phyloP scores from a whole-genome alignment of 2,113 vertebrate species.

The Aphyosemion australe region DNA sequence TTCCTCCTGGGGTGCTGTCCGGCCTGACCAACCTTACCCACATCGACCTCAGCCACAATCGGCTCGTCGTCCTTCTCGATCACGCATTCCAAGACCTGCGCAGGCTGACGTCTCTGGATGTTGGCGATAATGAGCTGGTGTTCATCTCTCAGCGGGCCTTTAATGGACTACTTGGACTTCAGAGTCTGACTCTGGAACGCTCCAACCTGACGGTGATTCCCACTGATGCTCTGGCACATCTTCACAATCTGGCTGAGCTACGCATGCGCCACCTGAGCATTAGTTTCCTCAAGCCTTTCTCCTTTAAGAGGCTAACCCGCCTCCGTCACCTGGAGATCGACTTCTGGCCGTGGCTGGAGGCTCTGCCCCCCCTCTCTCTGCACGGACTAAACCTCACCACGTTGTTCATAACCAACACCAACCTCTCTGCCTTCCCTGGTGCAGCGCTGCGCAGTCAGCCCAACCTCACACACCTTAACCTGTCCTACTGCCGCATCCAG shows the following conservation, averaged over 20 bases:
- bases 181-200: slow-evolving; percentile 90
- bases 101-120: slow-evolving; percentile 89
- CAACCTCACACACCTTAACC: slow-evolving; percentile 94
- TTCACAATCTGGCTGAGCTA: slow-evolving; percentile 73
- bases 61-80: slow-evolving; percentile 95
- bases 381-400: slow-evolving; percentile 94
- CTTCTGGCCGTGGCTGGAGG: slow-evolving; percentile 91
- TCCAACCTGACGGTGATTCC: slow-evolving; percentile 91
- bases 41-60: slow-evolving; percentile 97
- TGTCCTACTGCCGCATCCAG: slow-evolving; percentile 91
- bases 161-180: slow-evolving; percentile 90
- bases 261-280: slow-evolving; percentile 78
- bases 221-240: slow-evolving; percentile 75
- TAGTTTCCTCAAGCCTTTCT: slow-evolving; percentile 83
- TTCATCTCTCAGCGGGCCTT: slow-evolving; percentile 96
- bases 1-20: slow-evolving; percentile 90
- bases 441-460: slow-evolving; percentile 88
- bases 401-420: slow-evolving; percentile 92
- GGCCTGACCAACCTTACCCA: slow-evolving; percentile 93
- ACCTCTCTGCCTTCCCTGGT: slow-evolving; percentile 89
- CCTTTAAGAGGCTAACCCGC: slow-evolving; percentile 89
- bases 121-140: slow-evolving; percentile 95
- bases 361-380: slow-evolving; percentile 89
- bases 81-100: slow-evolving; percentile 97
- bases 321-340: slow-evolving; percentile 91